Evolutionary conservation across 2,888 invertebrate species (phyloP), one percentile per base, ranked within the genome.

Genomic region (Drosophila koepferae): DNA sequence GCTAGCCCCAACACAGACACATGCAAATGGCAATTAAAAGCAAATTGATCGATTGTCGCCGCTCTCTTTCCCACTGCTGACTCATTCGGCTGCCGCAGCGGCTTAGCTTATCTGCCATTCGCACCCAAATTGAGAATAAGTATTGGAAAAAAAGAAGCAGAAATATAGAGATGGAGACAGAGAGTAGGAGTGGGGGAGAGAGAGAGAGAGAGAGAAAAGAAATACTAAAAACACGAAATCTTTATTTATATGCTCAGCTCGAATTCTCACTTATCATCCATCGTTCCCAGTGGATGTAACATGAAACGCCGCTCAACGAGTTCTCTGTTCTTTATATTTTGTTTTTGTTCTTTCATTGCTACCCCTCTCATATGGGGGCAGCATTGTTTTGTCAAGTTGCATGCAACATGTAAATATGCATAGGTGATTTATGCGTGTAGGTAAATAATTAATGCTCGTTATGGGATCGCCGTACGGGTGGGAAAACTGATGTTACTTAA

Each of bases 11-110:
- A 61, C 60, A 53, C 65, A 80, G 67, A 55, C 75, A 60, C 79
- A 86, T 86, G 84, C 87, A 87, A 84, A 86, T 81, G 80, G 71
- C 75, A 80, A 84, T 84, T 82, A 80, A 84, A 73, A 75, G 80
- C 82, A 80, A 84, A 86, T 82, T 85, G 84, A 84, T 84, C 82
- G 82, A 82, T 76, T 68, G 64, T 72, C 68, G 54, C 54, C 63
- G 48, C 53, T 80, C 74, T 81, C 71, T 72, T 64, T 77, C 73
- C 20, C 80, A 56, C 71, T 70, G 79, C 74, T 80, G 74, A 79
- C 71, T 80, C 72, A 77, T 65, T 64, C 28, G 48, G 49, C 44
- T 63, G 58, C 51, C 38, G 83, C 64, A 73, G 64, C 51, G 58
- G 65, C 61, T 58, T 41, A 38, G 71, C 71, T 86, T 84, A 87